Base-by-base conservation (phyloP, 2,797 vertebrate genomes). In the Tauraco hartlaubi region DNA sequence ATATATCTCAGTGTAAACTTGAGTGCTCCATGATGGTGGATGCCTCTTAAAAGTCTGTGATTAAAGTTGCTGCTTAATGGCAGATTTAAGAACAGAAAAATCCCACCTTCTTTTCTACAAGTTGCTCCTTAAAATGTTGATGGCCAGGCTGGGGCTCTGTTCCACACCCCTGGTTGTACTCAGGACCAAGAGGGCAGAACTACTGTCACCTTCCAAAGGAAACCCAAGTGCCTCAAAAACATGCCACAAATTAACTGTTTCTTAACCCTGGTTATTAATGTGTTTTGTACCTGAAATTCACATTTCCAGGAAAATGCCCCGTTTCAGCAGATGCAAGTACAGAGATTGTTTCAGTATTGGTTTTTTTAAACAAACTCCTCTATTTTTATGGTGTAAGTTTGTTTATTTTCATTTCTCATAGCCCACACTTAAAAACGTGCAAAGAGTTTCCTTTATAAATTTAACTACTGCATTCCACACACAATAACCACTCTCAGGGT, bases 391-490 rank as follows among this genome's bases (percentile, higher is more conserved):
- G 26, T 79, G 7, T 56, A 81, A 68, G 11, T 63, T 28, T 43
- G 35, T 54, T 66, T 35, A 43, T 41, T 44, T 61, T 74, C 49
- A 58, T 82, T 77, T 79, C 48, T 91, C 17, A 48, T 43, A 89
- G 71, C 26, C 35, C 13, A 9, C 55, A 41, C 56, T 87, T 87
- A 85, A 85, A 92, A 92, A 90, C 2, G 7, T 71, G 67, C 41
- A 71, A 82, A 59, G 72, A 85, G 74, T 89, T 95, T 93, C 92
- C 94, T 88, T 85, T 92, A 85, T 93, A 92, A 93, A 87, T 92
- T 83, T 93, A 90, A 96, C 89, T 88, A 77, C 81, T 89, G 78
- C 91, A 91, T 95, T 94, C 95, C 85, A 81, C 51, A 62, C 58
- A 67, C 88, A 83, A n/a, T 66, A 85, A 72, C 64, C 16, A 4